Conservation (phyloP, 2,888 invertebrate genomes). For the Parthenolecanium corni region DNA sequence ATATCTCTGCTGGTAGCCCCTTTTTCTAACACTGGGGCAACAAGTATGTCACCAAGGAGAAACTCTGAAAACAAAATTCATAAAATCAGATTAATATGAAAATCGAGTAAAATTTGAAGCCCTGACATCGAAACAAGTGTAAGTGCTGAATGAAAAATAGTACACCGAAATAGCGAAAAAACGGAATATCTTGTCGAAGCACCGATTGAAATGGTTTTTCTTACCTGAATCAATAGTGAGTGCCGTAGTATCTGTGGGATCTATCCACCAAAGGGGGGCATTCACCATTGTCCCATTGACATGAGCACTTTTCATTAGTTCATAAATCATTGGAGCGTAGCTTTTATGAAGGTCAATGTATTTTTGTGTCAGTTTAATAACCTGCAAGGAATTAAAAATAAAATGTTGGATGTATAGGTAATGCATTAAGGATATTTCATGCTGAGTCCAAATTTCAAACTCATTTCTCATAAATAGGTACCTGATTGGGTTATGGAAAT, state of each 20-base stretch:
- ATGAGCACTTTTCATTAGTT: slow-evolving; percentile 50
- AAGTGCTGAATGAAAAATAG: slow-evolving; percentile 7
- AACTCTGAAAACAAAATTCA: slow-evolving; percentile 47
- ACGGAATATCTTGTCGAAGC: no score
- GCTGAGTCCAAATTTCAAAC: no score
- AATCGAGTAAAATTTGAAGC: neutral
- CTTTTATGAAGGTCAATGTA: slow-evolving; percentile 54
- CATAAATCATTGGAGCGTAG: slow-evolving; percentile 48
- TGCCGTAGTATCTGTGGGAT: slow-evolving; percentile 53
- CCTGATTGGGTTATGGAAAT: no score
- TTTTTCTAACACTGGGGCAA: slow-evolving; percentile 61
- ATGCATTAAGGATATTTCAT: no score
- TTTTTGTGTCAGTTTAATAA: slow-evolving; percentile 50
- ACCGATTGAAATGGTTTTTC: no score
- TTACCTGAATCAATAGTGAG: slow-evolving; percentile 41
- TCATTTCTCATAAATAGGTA: no score
- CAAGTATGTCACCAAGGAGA: slow-evolving; percentile 62
- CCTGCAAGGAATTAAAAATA: slow-evolving; percentile 40
- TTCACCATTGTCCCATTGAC: slow-evolving; percentile 58
- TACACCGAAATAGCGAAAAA: slow-evolving; percentile 9
- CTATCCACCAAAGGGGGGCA: slow-evolving; percentile 76
- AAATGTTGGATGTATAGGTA: no score
- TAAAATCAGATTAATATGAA: slow-evolving; percentile 25
- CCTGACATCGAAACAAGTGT: no score
- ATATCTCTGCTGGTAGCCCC: slow-evolving; percentile 52